Conservation (phyloP, 1,140 invertebrate genomes). For the Andrena cerasifolii region DNA sequence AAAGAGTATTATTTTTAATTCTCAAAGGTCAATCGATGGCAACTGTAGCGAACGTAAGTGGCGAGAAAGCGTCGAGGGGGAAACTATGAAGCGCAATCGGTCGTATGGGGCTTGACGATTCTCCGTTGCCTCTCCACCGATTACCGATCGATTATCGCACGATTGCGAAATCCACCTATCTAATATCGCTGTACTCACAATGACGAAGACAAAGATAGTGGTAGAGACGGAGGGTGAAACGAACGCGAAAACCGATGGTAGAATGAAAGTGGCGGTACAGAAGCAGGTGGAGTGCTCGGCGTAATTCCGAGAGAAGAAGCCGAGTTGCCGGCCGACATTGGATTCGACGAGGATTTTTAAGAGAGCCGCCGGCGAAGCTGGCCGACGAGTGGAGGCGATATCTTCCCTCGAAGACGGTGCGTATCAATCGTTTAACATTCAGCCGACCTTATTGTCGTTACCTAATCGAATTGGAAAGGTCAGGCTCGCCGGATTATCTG, state of each 20-base stretch:
- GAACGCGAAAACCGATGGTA: too few species aligned
- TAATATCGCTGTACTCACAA: too few species aligned
- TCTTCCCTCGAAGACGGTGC: constrained; percentile 26
- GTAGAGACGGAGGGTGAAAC: neutral
- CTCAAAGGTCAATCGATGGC: constrained; percentile 37
- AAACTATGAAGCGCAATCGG: too few species aligned
- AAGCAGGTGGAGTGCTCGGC: too few species aligned
- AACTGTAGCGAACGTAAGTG: constrained; percentile 27
- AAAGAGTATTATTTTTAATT: constrained; percentile 69
- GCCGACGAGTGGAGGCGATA: neutral
- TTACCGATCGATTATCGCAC: neutral
- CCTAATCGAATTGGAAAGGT: constrained; percentile 76
- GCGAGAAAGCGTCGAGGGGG: constrained; percentile 30
- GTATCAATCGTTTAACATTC: constrained; percentile 71
- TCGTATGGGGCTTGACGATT: too few species aligned
- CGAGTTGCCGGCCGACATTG: too few species aligned
- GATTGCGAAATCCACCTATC: neutral
- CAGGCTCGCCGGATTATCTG: constrained; percentile 70
- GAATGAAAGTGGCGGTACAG: too few species aligned
- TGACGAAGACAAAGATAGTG: neutral
- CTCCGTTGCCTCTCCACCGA: too few species aligned
- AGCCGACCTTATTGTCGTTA: constrained; percentile 74
- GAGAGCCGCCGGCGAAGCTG: too few species aligned
- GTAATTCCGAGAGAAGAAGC: too few species aligned
- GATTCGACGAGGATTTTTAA: too few species aligned